Evolutionary conservation across 1,140 invertebrate species (phyloP).

Genomic region (Leptopilina clavipes): DNA sequence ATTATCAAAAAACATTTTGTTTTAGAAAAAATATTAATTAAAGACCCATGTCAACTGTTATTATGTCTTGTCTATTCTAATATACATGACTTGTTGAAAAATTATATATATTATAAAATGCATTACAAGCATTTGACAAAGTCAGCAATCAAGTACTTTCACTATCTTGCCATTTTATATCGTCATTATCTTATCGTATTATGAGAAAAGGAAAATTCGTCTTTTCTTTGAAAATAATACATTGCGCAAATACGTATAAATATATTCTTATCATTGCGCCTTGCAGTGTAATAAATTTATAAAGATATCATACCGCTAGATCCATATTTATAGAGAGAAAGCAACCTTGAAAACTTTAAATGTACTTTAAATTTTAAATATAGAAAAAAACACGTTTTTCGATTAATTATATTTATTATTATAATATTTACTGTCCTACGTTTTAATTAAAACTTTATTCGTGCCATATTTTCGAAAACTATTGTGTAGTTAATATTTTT

Average conservation of each 20-base stretch:
- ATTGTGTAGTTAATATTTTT: too few species aligned
- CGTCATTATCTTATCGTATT: slow-evolving; percentile 44
- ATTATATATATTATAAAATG: not conserved
- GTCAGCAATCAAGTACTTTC: slow-evolving; percentile 41
- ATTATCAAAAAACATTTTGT: not conserved
- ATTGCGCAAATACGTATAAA: slow-evolving; percentile 19
- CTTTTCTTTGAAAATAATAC: slow-evolving; percentile 50
- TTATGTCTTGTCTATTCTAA: too few species aligned
- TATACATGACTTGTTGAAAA: not conserved
- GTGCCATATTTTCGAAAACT: too few species aligned
- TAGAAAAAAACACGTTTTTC: not conserved
- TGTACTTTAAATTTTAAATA: not conserved
- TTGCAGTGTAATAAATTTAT: slow-evolving; percentile 20
- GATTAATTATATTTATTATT: not conserved
- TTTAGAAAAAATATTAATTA: not conserved
- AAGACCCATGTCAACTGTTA: too few species aligned
- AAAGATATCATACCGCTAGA: slow-evolving; percentile 1
- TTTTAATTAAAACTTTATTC: too few species aligned
- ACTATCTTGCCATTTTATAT: slow-evolving; percentile 52
- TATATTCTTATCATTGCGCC: slow-evolving; percentile 12
- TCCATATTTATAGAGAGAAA: not conserved
- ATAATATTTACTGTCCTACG: too few species aligned
- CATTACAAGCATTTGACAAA: not conserved
- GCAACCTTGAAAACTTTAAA: not conserved
- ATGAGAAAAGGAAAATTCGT: slow-evolving; percentile 48